Conservation (phyloP, 2,888 invertebrate genomes). For the Apoda limacodes region DNA sequence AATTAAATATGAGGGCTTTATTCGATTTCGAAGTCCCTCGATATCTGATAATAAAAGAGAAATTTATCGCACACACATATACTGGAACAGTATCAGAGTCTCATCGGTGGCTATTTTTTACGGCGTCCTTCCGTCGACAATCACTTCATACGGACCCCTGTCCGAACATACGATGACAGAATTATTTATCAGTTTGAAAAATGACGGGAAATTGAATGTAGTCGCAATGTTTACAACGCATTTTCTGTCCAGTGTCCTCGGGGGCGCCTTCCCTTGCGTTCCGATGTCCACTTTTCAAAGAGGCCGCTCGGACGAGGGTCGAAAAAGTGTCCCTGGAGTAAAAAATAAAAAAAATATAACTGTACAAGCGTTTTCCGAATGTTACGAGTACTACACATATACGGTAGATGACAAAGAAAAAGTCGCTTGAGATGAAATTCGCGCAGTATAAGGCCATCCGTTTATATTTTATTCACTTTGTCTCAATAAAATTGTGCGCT, state of each 20-base stretch:
- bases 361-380: conserved; percentile 60
- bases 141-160: conserved; percentile 70
- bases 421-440: conserved; percentile 36
- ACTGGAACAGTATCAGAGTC: conserved; percentile 32
- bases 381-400: conserved; percentile 50
- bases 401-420: conserved; percentile 58
- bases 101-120: conserved; percentile 66
- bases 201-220: conserved; percentile 73
- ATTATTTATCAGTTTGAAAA: conserved; percentile 73
- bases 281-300: conserved; percentile 71
- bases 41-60: conserved; percentile 71
- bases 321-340: conserved; percentile 69
- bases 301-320: conserved; percentile 70
- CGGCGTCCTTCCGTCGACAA: conserved; percentile 63
- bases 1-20: conserved; percentile 71
- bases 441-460: conserved; percentile 31
- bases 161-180: conserved; percentile 69
- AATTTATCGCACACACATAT: conserved; percentile 63
- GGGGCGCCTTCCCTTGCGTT: conserved; percentile 69
- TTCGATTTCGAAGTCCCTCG: conserved; percentile 70
- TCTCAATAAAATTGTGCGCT: conserved; percentile 57
- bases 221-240: conserved; percentile 72
- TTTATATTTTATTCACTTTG: conserved; percentile 57
- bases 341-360: conserved; percentile 64
- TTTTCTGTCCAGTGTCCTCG: conserved; percentile 65